Evolutionary conservation across 2,797 vertebrate species (phyloP), one percentile per base, ranked within the genome.

Genomic region (Otus scops): DNA sequence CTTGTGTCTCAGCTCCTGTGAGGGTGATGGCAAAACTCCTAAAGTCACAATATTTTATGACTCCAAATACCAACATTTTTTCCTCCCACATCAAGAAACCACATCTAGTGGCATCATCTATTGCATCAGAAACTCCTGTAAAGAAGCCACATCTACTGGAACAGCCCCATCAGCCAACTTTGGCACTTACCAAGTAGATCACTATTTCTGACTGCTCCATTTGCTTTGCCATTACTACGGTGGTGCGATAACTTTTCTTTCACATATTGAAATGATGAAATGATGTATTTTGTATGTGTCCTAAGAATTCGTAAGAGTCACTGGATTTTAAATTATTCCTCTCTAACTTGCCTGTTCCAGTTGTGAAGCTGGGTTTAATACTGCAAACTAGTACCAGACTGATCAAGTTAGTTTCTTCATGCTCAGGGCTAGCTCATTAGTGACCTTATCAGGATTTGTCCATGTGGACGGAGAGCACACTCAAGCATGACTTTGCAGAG

Each of bases 171-270:
- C 68, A 56, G 60, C 19, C 70, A 86, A 2, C 30, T 69, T 10
- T 4, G 39, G 32, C 1, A 2, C 38, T 69, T 23, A 9, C 18
- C 20, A 2, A 1, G 4, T 9, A 28, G 38, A 47, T 51, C n/a
- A 71, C 60, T 38, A 11, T 57, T 65, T 64, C 74, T 41, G 54
- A n/a, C 28, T 45, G 54, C 56, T 64, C 43, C 34, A 8, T 43
- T 43, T 71, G 53, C 57, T 61, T 47, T 69, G 57, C 50, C 28
- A 7, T 15, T 17, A 7, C 16, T 28, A 38, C 18, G 51, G 43
- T 3, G 39, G 1, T 47, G 39, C 34, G 36, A 15, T 4, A 20
- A 17, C 48, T 90, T 45, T 50, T 65, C 51, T 65, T 65, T 43
- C 39, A 24, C 34, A 4, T 6, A 6, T 4, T 15, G 56, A 56